Percentiles rank a stretch among this genome's conserved stretches.
Evolutionary conservation across 2,113 vertebrate species (phyloP).

Genomic region (Porphyrio hochstetteri): DNA sequence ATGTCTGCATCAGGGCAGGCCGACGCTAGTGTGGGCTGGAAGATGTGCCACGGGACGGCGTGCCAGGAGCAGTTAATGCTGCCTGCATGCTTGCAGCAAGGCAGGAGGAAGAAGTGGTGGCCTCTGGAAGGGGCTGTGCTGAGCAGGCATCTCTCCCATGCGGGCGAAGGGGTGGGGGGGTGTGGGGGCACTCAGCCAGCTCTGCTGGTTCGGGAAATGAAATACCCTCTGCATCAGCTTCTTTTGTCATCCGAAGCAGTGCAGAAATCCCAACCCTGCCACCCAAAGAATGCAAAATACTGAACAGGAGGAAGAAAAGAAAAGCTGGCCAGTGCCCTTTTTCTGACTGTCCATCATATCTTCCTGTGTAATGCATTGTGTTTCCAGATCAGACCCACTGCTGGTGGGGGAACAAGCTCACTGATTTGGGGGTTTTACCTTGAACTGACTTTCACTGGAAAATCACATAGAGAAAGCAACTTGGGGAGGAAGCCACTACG

Average conservation of each 20-base stretch:
- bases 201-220: constrained; percentile 51
- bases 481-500: background rate
- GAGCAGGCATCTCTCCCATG: constrained; percentile 47
- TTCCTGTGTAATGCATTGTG: background rate
- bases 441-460: background rate
- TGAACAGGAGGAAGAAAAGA: background rate
- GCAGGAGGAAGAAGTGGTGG: constrained; percentile 11
- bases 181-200: background rate
- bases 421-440: background rate
- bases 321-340: background rate
- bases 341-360: background rate
- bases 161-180: background rate
- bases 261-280: background rate
- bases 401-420: background rate
- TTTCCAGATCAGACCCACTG: background rate
- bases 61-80: background rate
- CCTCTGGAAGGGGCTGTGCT: constrained; percentile 63
- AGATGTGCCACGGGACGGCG: background rate
- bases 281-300: background rate
- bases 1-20: background rate
- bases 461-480: background rate
- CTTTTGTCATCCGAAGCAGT: constrained; percentile 11
- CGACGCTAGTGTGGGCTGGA: accelerated
- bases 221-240: constrained; percentile 59
- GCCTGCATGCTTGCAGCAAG: background rate